Base-by-base conservation (phyloP, 2,888 invertebrate species). In the Caenorhabditis parvicauda region DNA sequence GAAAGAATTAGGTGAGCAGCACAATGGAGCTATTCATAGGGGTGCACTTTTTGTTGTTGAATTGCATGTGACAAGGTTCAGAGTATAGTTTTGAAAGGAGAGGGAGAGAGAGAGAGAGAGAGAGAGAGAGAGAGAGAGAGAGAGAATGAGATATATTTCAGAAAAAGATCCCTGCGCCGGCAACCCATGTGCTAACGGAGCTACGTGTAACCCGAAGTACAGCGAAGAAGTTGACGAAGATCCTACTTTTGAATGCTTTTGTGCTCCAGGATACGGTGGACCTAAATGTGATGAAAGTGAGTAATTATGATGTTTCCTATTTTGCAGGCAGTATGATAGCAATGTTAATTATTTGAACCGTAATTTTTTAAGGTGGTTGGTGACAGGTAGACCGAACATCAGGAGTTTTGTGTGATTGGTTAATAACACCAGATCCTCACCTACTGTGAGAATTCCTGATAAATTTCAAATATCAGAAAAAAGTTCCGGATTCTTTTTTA, bases 101-200 rank as follows among this genome's bases (percentile, higher is more conserved):
- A 32, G 35, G 35, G 35, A 32, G 9, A 12, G 35, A n/a, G n/a
- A n/a, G n/a, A n/a, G n/a, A n/a, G n/a, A n/a, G n/a, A n/a, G n/a
- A n/a, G n/a, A n/a, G n/a, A n/a, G n/a, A n/a, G n/a, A n/a, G n/a
- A n/a, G n/a, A 25, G 7, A 19, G 25, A 14, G 14, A 5, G 5
- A n/a, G n/a, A n/a, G n/a, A n/a, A n/a, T n/a, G n/a, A 39, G 5
- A 2, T 19, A 19, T 47, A 12, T 12, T 27, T 24, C 49, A 77
- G 77, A 75, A 5, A 69, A 53, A 39, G 76, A 77, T 46, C 77
- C 77, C 1, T 79, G 79, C 43, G 60, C 70, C 9, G 43, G 59
- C 21, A 54, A 53, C 19, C 78, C 79, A 0, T 80, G 80, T 55
- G 47, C 66, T 29, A 80, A 80, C 50, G 77, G 77, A 27, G 80